Conservation (phyloP, 2,888 invertebrate genomes). For the Drosophila ustulata region DNA sequence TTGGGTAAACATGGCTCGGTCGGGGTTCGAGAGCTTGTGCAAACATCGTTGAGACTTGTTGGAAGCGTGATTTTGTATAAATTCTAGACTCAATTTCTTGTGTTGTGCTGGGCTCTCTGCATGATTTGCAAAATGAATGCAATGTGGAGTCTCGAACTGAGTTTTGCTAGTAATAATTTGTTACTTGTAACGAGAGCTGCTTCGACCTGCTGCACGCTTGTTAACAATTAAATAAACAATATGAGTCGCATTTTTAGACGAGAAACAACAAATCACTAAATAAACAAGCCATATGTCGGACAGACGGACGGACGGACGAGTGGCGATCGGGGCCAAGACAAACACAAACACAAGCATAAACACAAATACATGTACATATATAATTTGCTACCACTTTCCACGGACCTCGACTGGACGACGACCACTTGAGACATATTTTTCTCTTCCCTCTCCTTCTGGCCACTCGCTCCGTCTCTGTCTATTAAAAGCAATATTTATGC, state of each 20-base stretch:
- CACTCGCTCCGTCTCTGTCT: slow-evolving; percentile 34
- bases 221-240: slow-evolving; percentile 81
- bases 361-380: neutral
- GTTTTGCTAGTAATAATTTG: slow-evolving; percentile 67
- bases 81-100: slow-evolving; percentile 55
- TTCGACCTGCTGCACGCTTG: slow-evolving; percentile 66
- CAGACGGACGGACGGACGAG: slow-evolving; percentile 20
- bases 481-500: slow-evolving; percentile 79
- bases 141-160: slow-evolving; percentile 45
- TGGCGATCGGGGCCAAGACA: slow-evolving; percentile 59
- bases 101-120: slow-evolving; percentile 30
- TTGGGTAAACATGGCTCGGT: slow-evolving; percentile 71
- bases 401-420: slow-evolving; percentile 45
- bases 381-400: slow-evolving; percentile 59
- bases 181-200: slow-evolving; percentile 75
- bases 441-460: slow-evolving; percentile 1
- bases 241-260: slow-evolving; percentile 68
- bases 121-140: slow-evolving; percentile 74
- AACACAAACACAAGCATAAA: slow-evolving; percentile 61
- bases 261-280: slow-evolving; percentile 78
- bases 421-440: slow-evolving; percentile 74
- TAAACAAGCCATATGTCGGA: slow-evolving; percentile 64
- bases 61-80: slow-evolving; percentile 79
- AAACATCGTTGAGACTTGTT: slow-evolving; percentile 81
- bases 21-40: slow-evolving; percentile 58